A percentile compares a stretch with the other conserved stretches of the same genome.
phyloP scores from a whole-genome alignment of 2,888 invertebrate species.

The Pollenia labialis region DNA sequence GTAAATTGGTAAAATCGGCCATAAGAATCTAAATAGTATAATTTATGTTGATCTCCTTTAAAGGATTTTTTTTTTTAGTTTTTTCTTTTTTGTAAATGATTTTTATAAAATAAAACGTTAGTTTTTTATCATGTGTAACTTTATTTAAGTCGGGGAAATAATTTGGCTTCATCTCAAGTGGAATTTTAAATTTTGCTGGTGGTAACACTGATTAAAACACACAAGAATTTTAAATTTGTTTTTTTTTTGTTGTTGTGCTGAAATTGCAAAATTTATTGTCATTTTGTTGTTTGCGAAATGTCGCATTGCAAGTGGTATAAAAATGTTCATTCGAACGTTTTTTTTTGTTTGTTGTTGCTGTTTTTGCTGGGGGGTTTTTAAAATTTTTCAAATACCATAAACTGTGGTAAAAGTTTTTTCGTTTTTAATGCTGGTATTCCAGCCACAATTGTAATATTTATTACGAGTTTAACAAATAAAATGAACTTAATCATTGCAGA shows the following conservation, averaged over 20 bases:
- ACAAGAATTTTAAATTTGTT: not conserved
- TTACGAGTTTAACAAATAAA: constrained; percentile 59
- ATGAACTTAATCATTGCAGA: constrained; percentile 60
- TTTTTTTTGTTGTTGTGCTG: constrained; percentile 53
- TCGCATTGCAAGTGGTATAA: constrained; percentile 67
- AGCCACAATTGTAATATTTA: constrained; percentile 66
- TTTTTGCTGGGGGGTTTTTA: constrained; percentile 57
- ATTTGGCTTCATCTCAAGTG: too few species aligned
- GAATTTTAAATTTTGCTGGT: too few species aligned
- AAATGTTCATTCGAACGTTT: not conserved
- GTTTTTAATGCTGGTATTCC: constrained; percentile 41
- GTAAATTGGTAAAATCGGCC: too few species aligned
- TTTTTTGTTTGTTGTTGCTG: constrained; percentile 22
- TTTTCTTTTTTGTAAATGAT: too few species aligned
- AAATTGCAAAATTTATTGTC: constrained; percentile 56
- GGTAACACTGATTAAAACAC: not conserved
- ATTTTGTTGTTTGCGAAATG: constrained; percentile 62
- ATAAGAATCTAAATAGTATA: too few species aligned
- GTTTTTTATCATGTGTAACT: too few species aligned
- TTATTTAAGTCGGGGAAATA: too few species aligned
- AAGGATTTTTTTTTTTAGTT: too few species aligned
- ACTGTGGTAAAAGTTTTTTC: constrained; percentile 60
- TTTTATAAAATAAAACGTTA: too few species aligned
- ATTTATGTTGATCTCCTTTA: too few species aligned
- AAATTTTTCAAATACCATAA: constrained; percentile 58